These are phyloP conservation scores for Alosa alosa DNA, from an alignment of 2,113 vertebrate species.

Conservation along the genomic window DNA sequence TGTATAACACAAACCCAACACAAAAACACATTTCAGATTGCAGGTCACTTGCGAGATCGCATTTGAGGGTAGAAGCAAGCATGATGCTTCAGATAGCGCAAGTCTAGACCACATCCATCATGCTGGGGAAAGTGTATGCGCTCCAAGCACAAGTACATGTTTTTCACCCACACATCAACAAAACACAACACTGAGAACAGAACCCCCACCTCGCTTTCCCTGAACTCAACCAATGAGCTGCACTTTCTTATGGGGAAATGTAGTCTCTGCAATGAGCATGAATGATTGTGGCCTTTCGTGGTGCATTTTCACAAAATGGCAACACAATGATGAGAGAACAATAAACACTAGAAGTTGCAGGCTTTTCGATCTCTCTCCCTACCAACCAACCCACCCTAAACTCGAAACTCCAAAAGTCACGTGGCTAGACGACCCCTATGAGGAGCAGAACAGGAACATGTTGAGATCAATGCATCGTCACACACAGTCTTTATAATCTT, in stretches of 20 bases:
- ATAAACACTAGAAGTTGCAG: background rate
- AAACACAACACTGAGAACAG: background rate
- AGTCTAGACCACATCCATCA: conserved; percentile 22
- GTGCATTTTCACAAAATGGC: background rate
- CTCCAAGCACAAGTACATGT: background rate
- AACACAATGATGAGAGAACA: background rate
- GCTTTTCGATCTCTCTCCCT: background rate
- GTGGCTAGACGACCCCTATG: background rate
- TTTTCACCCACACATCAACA: background rate
- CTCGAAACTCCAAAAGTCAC: background rate
- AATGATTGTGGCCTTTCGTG: background rate
- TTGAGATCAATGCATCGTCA: conserved; percentile 1
- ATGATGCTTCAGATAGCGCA: conserved; percentile 1
- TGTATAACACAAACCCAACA: background rate
- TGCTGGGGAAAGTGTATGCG: background rate
- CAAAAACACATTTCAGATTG: background rate
- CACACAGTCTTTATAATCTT: conserved; percentile 19
- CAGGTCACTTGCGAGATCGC: background rate
- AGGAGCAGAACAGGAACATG: background rate
- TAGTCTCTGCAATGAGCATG: background rate
- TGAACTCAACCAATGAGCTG: background rate
- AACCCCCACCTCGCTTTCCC: background rate
- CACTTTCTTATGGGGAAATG: background rate
- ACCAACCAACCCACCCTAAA: background rate
- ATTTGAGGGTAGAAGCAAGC: background rate